Conservation (phyloP, 23 tunicate genomes). For the Ascidia mentula region DNA sequence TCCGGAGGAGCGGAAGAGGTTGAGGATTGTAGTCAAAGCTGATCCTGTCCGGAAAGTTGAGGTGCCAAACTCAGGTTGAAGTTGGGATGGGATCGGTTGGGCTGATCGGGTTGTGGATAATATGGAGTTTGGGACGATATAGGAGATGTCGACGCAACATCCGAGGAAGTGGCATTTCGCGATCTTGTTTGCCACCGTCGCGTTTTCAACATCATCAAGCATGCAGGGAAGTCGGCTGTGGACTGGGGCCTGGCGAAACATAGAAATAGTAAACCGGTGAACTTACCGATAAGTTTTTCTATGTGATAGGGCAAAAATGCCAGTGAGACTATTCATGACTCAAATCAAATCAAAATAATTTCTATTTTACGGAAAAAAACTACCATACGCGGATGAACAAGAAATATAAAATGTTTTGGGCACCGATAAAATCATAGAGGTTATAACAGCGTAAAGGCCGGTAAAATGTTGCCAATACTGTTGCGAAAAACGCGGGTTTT, state of each 20-base stretch:
- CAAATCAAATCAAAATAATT: too few relatives aligned
- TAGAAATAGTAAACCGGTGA: neutral
- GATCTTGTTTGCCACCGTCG: neutral
- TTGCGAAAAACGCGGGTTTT: too few relatives aligned
- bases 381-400: too few relatives aligned
- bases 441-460: too few relatives aligned
- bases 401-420: too few relatives aligned
- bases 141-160: neutral
- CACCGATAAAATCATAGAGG: too few relatives aligned
- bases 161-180: neutral
- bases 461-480: too few relatives aligned
- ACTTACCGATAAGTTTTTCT: too few relatives aligned
- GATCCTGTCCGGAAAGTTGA: neutral
- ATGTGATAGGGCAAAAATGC: too few relatives aligned
- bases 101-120: neutral
- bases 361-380: too few relatives aligned
- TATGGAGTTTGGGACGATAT: neutral
- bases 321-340: too few relatives aligned
- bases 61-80: neutral
- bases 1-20: neutral
- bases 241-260: neutral
- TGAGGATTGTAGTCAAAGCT: neutral
- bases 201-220: neutral
- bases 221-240: neutral
- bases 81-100: neutral